Conservation (phyloP, 2,797 vertebrate genomes). For the Sebastes glaucus region DNA sequence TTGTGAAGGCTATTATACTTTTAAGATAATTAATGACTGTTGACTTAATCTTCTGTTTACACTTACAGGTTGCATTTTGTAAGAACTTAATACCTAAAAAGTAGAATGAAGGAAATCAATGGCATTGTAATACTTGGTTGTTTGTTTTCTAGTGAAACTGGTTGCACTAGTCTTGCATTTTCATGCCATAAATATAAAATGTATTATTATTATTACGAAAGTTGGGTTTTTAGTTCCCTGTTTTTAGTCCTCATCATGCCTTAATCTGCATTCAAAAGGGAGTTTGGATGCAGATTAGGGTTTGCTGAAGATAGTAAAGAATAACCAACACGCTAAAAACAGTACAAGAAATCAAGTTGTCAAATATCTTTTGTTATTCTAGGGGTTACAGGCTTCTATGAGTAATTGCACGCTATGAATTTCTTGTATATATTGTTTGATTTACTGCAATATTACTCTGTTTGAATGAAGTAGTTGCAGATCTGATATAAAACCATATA, state of each 20-base stretch:
- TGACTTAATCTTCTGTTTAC: background rate
- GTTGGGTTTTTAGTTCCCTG: background rate
- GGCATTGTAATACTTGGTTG: background rate
- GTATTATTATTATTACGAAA: background rate
- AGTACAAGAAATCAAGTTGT: background rate
- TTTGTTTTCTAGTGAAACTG: background rate
- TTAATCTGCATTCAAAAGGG: background rate
- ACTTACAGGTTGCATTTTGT: background rate
- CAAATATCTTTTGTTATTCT: background rate
- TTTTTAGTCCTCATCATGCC: background rate
- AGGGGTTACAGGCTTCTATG: background rate
- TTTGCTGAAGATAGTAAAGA: background rate
- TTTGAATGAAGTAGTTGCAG: background rate
- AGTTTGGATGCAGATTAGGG: background rate
- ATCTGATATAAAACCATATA: constrained; percentile 8
- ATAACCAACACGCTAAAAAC: background rate
- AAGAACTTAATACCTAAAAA: background rate
- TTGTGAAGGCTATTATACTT: constrained; percentile 1
- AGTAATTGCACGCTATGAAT: background rate
- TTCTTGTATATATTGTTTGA: background rate
- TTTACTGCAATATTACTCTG: background rate
- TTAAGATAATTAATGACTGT: constrained; percentile 5
- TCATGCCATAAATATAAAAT: background rate
- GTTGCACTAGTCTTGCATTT: background rate
- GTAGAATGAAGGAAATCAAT: background rate